Percentiles rank a stretch among this genome's conserved stretches.
Conservation (phyloP, 2,888 invertebrate genomes). For the Drosophila meridiana region DNA sequence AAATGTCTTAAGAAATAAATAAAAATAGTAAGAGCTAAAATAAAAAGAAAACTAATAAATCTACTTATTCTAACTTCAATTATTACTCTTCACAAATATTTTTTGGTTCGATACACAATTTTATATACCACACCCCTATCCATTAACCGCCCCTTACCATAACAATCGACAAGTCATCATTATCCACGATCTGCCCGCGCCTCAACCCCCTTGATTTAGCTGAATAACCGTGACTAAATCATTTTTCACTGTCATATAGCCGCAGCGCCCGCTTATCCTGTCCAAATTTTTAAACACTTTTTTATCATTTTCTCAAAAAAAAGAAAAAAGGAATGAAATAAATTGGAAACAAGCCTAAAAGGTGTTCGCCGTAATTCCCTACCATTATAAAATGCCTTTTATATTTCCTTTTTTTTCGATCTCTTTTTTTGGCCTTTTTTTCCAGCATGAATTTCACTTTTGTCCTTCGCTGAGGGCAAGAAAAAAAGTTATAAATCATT, state of each 20-base stretch:
- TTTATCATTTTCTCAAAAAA: slow-evolving; percentile 46
- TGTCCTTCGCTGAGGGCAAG: slow-evolving; percentile 40
- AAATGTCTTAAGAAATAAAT: too few species aligned
- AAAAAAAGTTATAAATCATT: slow-evolving; percentile 75
- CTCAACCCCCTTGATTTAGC: slow-evolving; percentile 22
- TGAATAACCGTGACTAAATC: slow-evolving; percentile 45
- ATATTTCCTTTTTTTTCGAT: slow-evolving; percentile 26
- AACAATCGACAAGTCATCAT: slow-evolving; percentile 50
- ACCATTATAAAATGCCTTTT: slow-evolving; percentile 67
- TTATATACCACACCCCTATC: not conserved
- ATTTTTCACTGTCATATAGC: slow-evolving; percentile 64
- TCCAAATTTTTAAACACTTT: slow-evolving; percentile 67
- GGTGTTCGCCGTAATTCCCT: slow-evolving; percentile 62
- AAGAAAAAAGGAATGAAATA: not conserved
- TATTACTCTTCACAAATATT: not conserved
- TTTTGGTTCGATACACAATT: too few species aligned
- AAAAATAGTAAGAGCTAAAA: too few species aligned
- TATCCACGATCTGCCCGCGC: not conserved
- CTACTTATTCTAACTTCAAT: not conserved
- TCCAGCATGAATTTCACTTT: slow-evolving; percentile 62
- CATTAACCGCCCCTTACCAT: slow-evolving; percentile 19
- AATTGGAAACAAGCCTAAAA: slow-evolving; percentile 38
- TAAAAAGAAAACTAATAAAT: too few species aligned
- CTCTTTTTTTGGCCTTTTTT: slow-evolving; percentile 24
- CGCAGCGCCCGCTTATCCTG: slow-evolving; percentile 72